These are phyloP conservation scores for Spea hammondii DNA, from an alignment of 2,797 vertebrate species.

Conservation along the genomic window DNA sequence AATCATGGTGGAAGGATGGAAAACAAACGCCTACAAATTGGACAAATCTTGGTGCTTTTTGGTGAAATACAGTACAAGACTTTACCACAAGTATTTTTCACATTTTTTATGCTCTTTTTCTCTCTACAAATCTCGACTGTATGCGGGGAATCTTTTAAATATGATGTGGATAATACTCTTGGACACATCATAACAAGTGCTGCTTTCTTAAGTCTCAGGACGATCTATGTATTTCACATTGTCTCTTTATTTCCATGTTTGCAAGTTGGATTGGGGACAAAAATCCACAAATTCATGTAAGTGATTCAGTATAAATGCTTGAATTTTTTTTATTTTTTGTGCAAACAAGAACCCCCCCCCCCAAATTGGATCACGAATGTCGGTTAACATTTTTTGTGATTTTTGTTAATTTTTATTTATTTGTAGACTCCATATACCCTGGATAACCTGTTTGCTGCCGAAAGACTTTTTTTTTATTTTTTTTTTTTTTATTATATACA, in stretches of 20 bases:
- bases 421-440: neutral
- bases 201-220: slow-evolving; percentile 96
- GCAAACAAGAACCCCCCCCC: neutral
- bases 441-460: neutral
- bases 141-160: slow-evolving; percentile 72
- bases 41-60: slow-evolving; percentile 83
- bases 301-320: neutral
- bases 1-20: neutral
- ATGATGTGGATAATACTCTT: slow-evolving; percentile 73
- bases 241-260: slow-evolving; percentile 52
- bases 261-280: slow-evolving; percentile 56
- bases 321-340: slow-evolving; percentile 15
- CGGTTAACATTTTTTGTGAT: neutral
- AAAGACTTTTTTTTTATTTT: neutral
- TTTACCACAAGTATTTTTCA: slow-evolving; percentile 82
- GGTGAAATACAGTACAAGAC: slow-evolving; percentile 83
- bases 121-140: slow-evolving; percentile 76
- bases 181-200: slow-evolving; percentile 93
- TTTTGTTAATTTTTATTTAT: slow-evolving; percentile 8
- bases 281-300: neutral
- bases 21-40: neutral
- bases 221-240: slow-evolving; percentile 74
- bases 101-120: slow-evolving; percentile 52
- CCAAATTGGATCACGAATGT: slow-evolving; percentile 32
- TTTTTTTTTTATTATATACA: slow-evolving; percentile 32